Evolutionary conservation across 2,113 vertebrate species (phyloP), one percentile per base, ranked within the genome.

Genomic region (Xyrauchen texanus): DNA sequence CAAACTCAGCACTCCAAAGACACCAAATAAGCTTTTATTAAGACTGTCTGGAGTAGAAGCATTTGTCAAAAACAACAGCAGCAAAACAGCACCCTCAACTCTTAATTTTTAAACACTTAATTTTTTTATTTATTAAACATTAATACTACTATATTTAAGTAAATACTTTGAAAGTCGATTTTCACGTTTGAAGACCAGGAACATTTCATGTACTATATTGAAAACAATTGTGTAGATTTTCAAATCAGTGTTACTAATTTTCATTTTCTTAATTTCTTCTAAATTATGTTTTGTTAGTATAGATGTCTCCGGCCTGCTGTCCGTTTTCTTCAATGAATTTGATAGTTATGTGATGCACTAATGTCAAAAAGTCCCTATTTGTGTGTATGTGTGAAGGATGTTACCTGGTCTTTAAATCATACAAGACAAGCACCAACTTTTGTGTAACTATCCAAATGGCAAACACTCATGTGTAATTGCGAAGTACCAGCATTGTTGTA

Each of bases 401-500:
- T 49, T 68, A 68, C 8, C 46, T 11, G 45, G 46, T 68, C 2
- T 21, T 51, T 51, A 51, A 21, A 47, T 73, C 58, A 42, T 63
- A 8, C 15, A 62, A 47, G 13, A 21, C 12, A 74, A 61, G 58
- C 57, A 74, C 72, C 72, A 74, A 45, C 58, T 62, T 74, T 70
- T 63, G 57, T 47, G 15, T 15, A 61, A 47, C 63, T 58, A 5
- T 47, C 8, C 53, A 15, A 58, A 15, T 15, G 44, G 13, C 8
- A n/a, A 72, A 58, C 13, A 34, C 4, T 21, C 6, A 34, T 34
- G 21, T 34, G 46, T 34, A 63, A 21, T 74, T 63, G 46, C 11
- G 6, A n/a, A 49, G 46, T n/a, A 74, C 71, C 71, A 74, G 71
- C 71, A 63, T 51, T 61, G n/a, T 63, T 74, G 15, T 61, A 60